These are phyloP conservation scores for Mastigias papua DNA, from an alignment of 30 jellyfish, hydroid and myxozoan species.

Conservation along the genomic window DNA sequence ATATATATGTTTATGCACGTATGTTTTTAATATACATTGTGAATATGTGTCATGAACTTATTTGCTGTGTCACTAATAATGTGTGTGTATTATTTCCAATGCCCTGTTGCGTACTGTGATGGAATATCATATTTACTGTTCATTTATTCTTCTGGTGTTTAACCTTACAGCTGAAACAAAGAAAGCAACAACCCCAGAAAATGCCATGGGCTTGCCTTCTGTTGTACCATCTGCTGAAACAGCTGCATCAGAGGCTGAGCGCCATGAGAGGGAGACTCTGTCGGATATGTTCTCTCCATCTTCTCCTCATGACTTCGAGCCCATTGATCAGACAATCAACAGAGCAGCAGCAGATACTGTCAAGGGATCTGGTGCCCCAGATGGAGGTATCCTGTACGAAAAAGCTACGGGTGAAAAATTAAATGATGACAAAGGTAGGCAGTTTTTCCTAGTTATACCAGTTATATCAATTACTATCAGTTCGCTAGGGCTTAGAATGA, in stretches of 20 bases:
- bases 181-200: conserved; percentile 69
- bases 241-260: conserved; percentile 75
- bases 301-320: conserved; percentile 63
- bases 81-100: too few species aligned
- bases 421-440: not conserved
- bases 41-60: too few species aligned
- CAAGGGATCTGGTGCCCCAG: too few species aligned
- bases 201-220: conserved; percentile 89
- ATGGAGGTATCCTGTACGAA: not conserved
- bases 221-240: conserved; percentile 98
- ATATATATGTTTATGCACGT: too few species aligned
- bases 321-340: not conserved
- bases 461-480: too few species aligned
- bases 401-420: not conserved
- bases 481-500: too few species aligned
- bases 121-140: too few species aligned
- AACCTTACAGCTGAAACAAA: conserved; percentile 56
- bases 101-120: too few species aligned
- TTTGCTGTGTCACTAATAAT: too few species aligned
- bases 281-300: conserved; percentile 93
- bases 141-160: too few species aligned
- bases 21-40: too few species aligned
- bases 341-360: not conserved
- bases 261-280: conserved; percentile 66
- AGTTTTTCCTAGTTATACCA: too few species aligned